Conservation (phyloP, 2,113 vertebrate genomes). For the Hymenochirus boettgeri region DNA sequence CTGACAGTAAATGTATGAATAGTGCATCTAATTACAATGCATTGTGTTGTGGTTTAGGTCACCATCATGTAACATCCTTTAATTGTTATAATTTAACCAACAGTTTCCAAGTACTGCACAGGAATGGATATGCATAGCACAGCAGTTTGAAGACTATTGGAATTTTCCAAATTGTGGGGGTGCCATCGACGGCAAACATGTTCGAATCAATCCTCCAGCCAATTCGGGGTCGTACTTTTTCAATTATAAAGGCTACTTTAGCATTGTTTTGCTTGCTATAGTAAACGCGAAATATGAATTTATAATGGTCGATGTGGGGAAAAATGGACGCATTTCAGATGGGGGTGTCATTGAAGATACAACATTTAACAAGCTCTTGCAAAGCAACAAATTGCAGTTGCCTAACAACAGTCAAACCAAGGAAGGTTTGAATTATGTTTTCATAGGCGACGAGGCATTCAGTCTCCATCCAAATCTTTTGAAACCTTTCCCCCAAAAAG, state of each 20-base stretch:
- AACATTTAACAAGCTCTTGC: neutral
- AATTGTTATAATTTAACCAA: too few relatives aligned
- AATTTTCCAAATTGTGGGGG: slow-evolving; percentile 41
- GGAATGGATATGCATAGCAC: neutral
- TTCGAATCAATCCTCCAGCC: slow-evolving; percentile 24
- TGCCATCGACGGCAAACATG: slow-evolving; percentile 35
- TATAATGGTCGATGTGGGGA: slow-evolving; percentile 35
- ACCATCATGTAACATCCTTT: too few relatives aligned
- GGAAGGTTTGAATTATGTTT: neutral
- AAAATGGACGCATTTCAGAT: slow-evolving; percentile 30
- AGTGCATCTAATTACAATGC: too few relatives aligned
- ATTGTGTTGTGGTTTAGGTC: too few relatives aligned
- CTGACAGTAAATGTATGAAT: too few relatives aligned
- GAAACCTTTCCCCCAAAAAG: neutral
- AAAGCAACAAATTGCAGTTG: slow-evolving; percentile 1
- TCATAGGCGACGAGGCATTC: slow-evolving; percentile 13
- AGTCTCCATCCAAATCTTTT: neutral
- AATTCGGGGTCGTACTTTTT: slow-evolving; percentile 14
- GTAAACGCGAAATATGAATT: slow-evolving; percentile 34
- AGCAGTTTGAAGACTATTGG: neutral
- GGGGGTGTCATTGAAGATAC: slow-evolving; percentile 21
- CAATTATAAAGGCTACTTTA: slow-evolving; percentile 40
- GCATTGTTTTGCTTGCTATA: slow-evolving; percentile 30
- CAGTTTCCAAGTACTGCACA: neutral
- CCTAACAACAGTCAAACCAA: neutral